Evolutionary conservation across 2,113 vertebrate species (phyloP).

Genomic region (Nothobranchius kuhntae): DNA sequence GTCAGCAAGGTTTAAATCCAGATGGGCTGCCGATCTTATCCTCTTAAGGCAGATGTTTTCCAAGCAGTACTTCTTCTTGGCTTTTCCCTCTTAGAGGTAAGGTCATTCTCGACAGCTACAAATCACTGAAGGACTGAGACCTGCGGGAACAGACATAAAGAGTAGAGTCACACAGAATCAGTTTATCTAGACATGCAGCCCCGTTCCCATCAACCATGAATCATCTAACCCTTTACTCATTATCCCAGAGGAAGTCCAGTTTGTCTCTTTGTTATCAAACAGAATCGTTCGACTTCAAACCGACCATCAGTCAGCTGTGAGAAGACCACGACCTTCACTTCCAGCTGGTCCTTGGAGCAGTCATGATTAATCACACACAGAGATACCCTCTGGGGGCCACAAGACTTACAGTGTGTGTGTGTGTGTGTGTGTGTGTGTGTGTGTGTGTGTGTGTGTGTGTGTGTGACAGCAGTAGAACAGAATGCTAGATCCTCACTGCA

Average conservation of each 20-base stretch:
- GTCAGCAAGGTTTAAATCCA: constrained; percentile 32
- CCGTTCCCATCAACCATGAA: constrained; percentile 52
- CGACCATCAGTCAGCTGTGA: constrained; percentile 36
- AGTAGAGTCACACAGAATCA: constrained; percentile 7
- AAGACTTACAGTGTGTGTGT: constrained; percentile 3
- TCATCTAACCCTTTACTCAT: constrained; percentile 45
- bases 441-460: too few species aligned
- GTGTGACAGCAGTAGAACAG: constrained; percentile 11
- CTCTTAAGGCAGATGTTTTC: constrained; percentile 43
- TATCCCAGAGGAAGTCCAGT: constrained; percentile 5
- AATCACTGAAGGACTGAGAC: constrained; percentile 32
- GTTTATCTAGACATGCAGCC: background rate
- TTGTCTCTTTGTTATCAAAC: constrained; percentile 20
- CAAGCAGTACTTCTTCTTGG: constrained; percentile 17
- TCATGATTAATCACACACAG: constrained; percentile 46
- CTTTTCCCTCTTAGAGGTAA: constrained; percentile 1
- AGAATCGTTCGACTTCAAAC: constrained; percentile 25
- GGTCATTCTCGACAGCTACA: constrained; percentile 46
- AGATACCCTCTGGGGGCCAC: background rate
- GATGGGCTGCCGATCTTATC: constrained; percentile 51
- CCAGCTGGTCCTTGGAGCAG: constrained; percentile 47
- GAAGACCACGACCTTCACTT: constrained; percentile 44
- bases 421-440: background rate
- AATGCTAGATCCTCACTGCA: constrained; percentile 12
- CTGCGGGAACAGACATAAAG: constrained; percentile 35